Base-by-base conservation (phyloP, 2,797 vertebrate genomes). In the Ctenosaura bakeri region DNA sequence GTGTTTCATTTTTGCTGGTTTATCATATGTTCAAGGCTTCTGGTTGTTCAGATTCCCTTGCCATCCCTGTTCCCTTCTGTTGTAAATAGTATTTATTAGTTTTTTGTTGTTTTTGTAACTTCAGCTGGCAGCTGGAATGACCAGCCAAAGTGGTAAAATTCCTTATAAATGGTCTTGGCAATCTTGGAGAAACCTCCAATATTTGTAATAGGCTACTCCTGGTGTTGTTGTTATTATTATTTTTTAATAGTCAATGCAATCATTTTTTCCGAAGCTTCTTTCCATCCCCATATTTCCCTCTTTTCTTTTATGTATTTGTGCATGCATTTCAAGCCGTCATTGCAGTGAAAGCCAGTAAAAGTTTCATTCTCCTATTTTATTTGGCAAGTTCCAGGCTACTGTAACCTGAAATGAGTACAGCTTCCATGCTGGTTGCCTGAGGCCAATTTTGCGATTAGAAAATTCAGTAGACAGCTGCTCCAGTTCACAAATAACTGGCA, bases 21-120 rank as follows among this genome's bases (percentile, higher is more conserved):
- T 94, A 83, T 93, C 84, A 29, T 71, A 54, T 88, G 94, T 64
- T 88, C 89, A 46, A 0, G 0, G 26, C 88, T 46, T 94, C 89
- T 74, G 54, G 83, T 74, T 79, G 84, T 95, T 92, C 77, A 93
- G 81, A 92, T 92, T 87, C 85, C 78, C n/a, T 80, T 74, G 66
- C 69, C 76, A 2, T 76, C 89, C 85, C 38, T 74, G 42, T 22
- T 64, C 29, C 86, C 52, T 88, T 74, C 92, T 87, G 42, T 59
- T 98, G 97, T 98, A 98, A 97, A 98, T 98, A 98, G 97, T 97
- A 97, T 97, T 97, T 98, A 97, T 98, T 97, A 97, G 96, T 94
- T 96, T 71, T 71, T 82, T 89, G 22, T 84, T 13, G 4, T 6
- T 56, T 46, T 29, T 59, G 94, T 93, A 79, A 91, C 93, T 95